Evolutionary conservation across 2,797 vertebrate genomes (phyloP).

Genomic region (Acanthurus tractus): DNA sequence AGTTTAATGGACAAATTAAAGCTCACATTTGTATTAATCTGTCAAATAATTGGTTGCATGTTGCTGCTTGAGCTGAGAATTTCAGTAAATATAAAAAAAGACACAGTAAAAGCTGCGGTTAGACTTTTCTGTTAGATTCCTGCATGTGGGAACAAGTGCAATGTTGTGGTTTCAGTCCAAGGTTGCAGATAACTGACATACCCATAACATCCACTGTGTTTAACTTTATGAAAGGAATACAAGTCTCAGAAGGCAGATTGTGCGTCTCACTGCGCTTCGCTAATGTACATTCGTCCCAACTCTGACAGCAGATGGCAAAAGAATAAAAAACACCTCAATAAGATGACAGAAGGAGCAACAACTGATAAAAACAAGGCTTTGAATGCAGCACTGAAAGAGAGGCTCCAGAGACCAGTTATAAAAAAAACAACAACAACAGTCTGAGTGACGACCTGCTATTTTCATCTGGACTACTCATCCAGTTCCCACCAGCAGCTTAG

Average conservation of each 20-base stretch:
- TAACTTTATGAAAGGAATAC: background rate
- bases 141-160: conserved; percentile 23
- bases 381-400: conserved; percentile 37
- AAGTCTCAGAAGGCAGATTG: background rate
- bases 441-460: conserved; percentile 40
- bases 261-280: background rate
- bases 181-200: conserved; percentile 6
- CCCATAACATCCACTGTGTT: conserved; percentile 1
- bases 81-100: background rate
- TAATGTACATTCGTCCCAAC: conserved; percentile 13
- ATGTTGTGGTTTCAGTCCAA: conserved; percentile 23
- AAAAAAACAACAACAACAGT: conserved; percentile 21
- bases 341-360: conserved; percentile 45
- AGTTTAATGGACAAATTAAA: background rate
- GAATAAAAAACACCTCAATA: conserved; percentile 49
- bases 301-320: conserved; percentile 57
- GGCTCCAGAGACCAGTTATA: conserved; percentile 61
- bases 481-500: conserved; percentile 54
- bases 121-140: background rate
- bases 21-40: background rate
- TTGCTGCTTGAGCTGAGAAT: conserved; percentile 11
- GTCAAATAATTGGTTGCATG: background rate
- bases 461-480: conserved; percentile 46
- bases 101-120: background rate
- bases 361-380: conserved; percentile 28